phyloP scores from a whole-genome alignment of 2,888 invertebrate species.

The Nephrotoma appendiculata region DNA sequence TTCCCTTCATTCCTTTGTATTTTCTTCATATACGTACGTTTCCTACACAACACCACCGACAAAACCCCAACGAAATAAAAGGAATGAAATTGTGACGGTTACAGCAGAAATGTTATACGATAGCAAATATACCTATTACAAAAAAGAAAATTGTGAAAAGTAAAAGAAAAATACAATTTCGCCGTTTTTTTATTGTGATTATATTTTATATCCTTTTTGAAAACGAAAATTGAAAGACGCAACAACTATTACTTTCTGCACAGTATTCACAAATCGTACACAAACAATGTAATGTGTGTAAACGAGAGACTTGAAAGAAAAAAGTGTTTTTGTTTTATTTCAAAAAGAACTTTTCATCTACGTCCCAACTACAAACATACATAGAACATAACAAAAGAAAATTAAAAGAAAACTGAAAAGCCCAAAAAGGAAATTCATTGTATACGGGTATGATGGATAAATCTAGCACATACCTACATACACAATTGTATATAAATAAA shows the following conservation, averaged over 20 bases:
- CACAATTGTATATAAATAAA: not conserved
- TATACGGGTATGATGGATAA: not conserved
- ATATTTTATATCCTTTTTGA: not conserved
- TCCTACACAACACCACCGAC: not conserved
- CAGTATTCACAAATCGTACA: not conserved
- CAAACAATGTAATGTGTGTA: not conserved
- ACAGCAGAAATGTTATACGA: not conserved
- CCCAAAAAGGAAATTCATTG: not conserved
- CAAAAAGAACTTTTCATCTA: not conserved
- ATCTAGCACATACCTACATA: not conserved
- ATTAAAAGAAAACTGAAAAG: not conserved
- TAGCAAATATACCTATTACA: not conserved
- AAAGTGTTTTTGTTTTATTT: not conserved
- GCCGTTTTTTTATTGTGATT: not conserved
- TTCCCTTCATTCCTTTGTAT: not conserved
- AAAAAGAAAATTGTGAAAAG: not conserved
- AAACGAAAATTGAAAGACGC: not conserved
- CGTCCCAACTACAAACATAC: not conserved
- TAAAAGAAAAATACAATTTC: not conserved
- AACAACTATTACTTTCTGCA: not conserved
- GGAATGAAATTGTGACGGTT: not conserved
- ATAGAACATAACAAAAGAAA: not conserved
- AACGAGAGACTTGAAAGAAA: not conserved
- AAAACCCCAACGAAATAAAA: not conserved
- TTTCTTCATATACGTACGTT: not conserved